Evolutionary conservation across 2,888 invertebrate genomes (phyloP).

Genomic region (Dermolepida albohirtum): DNA sequence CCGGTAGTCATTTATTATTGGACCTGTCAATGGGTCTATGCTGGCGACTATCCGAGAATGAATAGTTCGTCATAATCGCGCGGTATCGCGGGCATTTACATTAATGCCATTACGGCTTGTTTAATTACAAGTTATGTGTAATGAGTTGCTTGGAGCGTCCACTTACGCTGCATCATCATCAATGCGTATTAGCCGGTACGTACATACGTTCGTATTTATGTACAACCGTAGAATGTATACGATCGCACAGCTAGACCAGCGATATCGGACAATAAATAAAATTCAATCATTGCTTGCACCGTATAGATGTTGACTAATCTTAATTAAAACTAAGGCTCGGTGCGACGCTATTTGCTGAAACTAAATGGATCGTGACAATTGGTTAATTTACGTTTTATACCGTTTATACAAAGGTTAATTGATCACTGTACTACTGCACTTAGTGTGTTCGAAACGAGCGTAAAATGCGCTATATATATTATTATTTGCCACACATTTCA

Average conservation of each 20-base stretch:
- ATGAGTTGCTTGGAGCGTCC: conserved; percentile 28
- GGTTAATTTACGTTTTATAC: conserved; percentile 1
- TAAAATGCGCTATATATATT: no score
- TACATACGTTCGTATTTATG: no score
- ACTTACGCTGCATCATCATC: conserved; percentile 17
- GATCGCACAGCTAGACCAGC: conserved; percentile 3
- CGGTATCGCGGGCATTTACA: conserved; percentile 25
- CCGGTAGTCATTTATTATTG: conserved; percentile 22
- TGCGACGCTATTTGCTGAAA: conserved; percentile 1
- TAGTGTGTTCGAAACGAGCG: no score
- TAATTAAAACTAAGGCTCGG: conserved; percentile 19
- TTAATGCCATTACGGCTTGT: conserved; percentile 23
- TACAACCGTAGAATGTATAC: conserved; percentile 2
- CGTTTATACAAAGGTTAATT: neutral
- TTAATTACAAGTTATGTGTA: conserved; percentile 37
- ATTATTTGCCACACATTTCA: no score
- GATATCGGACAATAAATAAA: conserved; percentile 9
- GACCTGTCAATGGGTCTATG: conserved; percentile 3
- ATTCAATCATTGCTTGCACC: neutral
- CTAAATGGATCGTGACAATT: neutral
- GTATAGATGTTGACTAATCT: neutral
- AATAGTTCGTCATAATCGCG: conserved; percentile 22
- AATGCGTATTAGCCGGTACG: conserved; percentile 8
- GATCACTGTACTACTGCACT: neutral
- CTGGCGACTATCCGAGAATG: conserved; percentile 16